Base-by-base conservation (phyloP, 92 coral and sea anemone genomes). In the Hydrozoanthus gracilis region DNA sequence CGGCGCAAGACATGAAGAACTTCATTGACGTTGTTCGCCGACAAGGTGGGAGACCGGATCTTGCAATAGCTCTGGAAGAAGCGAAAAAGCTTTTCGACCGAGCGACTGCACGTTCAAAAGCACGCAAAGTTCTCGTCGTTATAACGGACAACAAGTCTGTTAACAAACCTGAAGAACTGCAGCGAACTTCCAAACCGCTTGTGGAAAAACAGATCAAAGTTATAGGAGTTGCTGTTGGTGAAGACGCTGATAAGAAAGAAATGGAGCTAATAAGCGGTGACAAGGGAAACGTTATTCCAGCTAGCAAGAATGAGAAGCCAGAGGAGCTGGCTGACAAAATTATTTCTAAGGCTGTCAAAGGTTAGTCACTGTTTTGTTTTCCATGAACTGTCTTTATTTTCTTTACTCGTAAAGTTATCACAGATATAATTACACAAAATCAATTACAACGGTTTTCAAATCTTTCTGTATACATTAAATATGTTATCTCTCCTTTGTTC, bases 161-260 rank as follows among this genome's bases (percentile, higher is more conserved):
- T 16, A 83, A 86, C 62, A 71, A 51, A 16, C 82, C 88, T 0
- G 71, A 83, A 47, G 88, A 73, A 4, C 70, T 89, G 7, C 67
- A 76, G 72, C 52, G 55, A 67, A 66, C 88, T 12, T 75, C 67
- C 51, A 84, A 77, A 10, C 35, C 49, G 56, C 71, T 89, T 46
- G 77, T 56, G 10, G 75, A 52, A 51, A 66, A 86, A 47, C 44
- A 49, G 20, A 82, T 84, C 48, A 82, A 84, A 55, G 79, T 89
- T 17, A 72, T 82, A 64, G 64, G 82, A 52, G 44, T 89, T 84
- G 85, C 91, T 44, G 76, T 89, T 76, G 91, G 91, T 54, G 78
- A 67, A 82, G 87, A 67, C 55, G 91, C 56, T 52, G 91, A 84
- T 48, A 76, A 56, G 14, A 48, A 82, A 51, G 88, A 89, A 68